These are phyloP conservation scores for Orchestes rusci DNA, from an alignment of 2,888 invertebrate species.

Conservation along the genomic window DNA sequence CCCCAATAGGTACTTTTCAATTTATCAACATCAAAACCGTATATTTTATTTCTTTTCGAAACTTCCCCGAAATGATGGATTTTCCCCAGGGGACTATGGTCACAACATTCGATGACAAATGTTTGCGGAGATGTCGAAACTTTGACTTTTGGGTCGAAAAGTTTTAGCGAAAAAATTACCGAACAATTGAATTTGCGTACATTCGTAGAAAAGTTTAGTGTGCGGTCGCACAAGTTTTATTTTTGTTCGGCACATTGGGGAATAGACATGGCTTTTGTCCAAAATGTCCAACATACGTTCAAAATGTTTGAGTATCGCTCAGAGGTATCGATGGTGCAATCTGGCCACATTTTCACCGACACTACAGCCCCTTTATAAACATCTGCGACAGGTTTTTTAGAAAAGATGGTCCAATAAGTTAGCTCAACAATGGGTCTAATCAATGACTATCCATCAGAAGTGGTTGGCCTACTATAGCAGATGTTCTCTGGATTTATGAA, in stretches of 20 bases:
- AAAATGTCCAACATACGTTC: constrained; percentile 21
- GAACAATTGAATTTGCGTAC: constrained; percentile 24
- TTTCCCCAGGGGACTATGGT: constrained; percentile 19
- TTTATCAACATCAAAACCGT: constrained; percentile 20
- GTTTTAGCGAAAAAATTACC: constrained; percentile 22
- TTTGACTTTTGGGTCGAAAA: constrained; percentile 14
- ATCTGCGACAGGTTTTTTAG: constrained; percentile 44
- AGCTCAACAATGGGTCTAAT: constrained; percentile 37
- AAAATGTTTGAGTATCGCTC: constrained; percentile 11
- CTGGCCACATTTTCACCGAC: constrained; percentile 42
- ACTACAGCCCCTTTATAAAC: constrained; percentile 38
- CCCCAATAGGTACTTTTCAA: constrained; percentile 23
- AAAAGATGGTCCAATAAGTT: constrained; percentile 41
- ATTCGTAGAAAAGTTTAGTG: constrained; percentile 14
- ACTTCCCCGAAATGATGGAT: constrained; percentile 23
- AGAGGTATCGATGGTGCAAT: constrained; percentile 32
- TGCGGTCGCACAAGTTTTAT: constrained; percentile 19
- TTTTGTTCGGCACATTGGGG: constrained; percentile 13
- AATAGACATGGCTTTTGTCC: too few species aligned
- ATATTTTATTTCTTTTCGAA: constrained; percentile 23
- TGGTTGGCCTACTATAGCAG: constrained; percentile 12
- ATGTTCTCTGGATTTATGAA: too few species aligned
- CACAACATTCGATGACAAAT: constrained; percentile 26
- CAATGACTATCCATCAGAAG: constrained; percentile 27
- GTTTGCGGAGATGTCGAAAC: constrained; percentile 24